A percentile compares a stretch with the other conserved stretches of the same genome.
phyloP scores from a whole-genome alignment of 1,140 invertebrate species.

The Diorhabda carinulata region DNA sequence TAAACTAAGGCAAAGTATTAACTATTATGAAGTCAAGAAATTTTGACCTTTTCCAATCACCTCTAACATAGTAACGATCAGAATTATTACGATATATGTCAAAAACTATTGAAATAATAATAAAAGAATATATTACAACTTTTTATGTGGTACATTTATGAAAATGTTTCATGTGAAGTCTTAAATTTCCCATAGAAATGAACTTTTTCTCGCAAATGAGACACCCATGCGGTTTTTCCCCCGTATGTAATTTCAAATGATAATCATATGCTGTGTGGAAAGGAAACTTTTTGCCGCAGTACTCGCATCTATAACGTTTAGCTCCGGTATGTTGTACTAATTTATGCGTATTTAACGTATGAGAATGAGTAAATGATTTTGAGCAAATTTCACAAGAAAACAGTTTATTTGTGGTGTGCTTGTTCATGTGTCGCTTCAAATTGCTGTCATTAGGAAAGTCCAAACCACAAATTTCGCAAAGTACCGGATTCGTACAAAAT shows the following conservation, averaged over 20 bases:
- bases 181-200: not conserved
- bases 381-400: conserved; percentile 71
- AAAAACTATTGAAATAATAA: not conserved
- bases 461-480: conserved; percentile 64
- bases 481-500: conserved; percentile 63
- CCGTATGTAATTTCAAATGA: conserved; percentile 52
- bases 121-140: not conserved
- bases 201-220: conserved; percentile 37
- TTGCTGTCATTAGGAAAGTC: conserved; percentile 51
- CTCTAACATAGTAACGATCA: not conserved
- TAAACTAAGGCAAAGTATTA: too few species aligned
- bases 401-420: conserved; percentile 53
- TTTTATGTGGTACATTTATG: not conserved
- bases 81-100: not conserved
- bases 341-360: conserved; percentile 31
- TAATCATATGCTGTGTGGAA: conserved; percentile 59
- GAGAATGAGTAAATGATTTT: conserved; percentile 68
- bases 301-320: conserved; percentile 18
- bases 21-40: too few species aligned
- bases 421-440: conserved; percentile 10
- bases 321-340: conserved; percentile 19
- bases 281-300: conserved; percentile 19
- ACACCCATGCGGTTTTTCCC: conserved; percentile 50
- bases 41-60: too few species aligned
- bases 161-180: not conserved